A percentile compares a stretch with the other conserved stretches of the same genome.
Conservation (phyloP, 1,140 invertebrate species). For the Ooceraea biroi region DNA sequence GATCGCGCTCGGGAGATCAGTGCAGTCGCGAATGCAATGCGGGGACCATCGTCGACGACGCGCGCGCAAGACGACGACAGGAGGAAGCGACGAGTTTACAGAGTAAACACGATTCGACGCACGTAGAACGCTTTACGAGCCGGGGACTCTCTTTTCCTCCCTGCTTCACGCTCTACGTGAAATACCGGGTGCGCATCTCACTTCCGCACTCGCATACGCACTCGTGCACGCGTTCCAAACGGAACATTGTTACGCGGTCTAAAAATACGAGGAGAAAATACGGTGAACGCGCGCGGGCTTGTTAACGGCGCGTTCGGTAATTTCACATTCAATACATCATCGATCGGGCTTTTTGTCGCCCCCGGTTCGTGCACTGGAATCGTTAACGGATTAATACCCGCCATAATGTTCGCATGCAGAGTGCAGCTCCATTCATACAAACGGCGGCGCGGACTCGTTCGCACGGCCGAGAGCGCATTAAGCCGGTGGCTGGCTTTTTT, state of each 20-base stretch:
- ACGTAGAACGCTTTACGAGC: slow-evolving; percentile 68
- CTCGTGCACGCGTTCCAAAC: slow-evolving; percentile 23
- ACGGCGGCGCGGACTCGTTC: slow-evolving; percentile 44
- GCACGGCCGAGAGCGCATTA: slow-evolving; percentile 52
- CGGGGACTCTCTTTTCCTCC: slow-evolving; percentile 12
- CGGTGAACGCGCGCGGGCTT: background rate
- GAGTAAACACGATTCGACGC: slow-evolving; percentile 76
- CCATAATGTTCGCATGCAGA: too few species aligned
- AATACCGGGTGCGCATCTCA: slow-evolving; percentile 25
- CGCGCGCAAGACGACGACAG: slow-evolving; percentile 42
- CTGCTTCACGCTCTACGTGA: background rate
- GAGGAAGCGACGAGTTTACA: slow-evolving; percentile 70
- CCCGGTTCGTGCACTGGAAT: background rate
- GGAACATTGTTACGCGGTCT: slow-evolving; percentile 40
- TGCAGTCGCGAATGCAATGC: slow-evolving; percentile 62
- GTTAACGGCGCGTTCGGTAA: background rate
- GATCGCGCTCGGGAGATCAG: slow-evolving; percentile 76
- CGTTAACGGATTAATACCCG: slow-evolving; percentile 29
- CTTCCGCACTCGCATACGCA: slow-evolving; percentile 33
- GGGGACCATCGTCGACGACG: slow-evolving; percentile 39
- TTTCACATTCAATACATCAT: background rate
- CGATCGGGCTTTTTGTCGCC: too few species aligned
- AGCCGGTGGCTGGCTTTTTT: slow-evolving; percentile 36
- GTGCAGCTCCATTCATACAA: slow-evolving; percentile 36
- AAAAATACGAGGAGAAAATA: slow-evolving; percentile 28